Base-by-base conservation (phyloP, 1,140 invertebrate species). In the Eriocheir sinensis region DNA sequence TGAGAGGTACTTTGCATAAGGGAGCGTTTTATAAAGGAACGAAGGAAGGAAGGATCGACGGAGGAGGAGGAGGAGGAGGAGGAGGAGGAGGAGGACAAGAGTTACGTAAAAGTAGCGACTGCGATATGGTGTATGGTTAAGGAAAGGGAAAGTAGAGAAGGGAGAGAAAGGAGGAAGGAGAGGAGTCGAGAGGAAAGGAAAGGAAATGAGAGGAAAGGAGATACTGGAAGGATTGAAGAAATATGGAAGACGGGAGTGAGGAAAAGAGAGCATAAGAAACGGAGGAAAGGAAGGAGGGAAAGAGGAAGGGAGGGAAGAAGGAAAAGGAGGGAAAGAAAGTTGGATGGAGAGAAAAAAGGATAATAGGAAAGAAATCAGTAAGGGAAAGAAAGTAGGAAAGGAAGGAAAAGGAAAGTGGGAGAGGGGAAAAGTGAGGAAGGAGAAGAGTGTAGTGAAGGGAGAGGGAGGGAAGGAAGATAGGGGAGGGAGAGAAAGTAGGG, bases 1-100 rank as follows among this genome's bases (percentile, higher is more conserved):
- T 72, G 60, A 72, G 60, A 72, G 60, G 60, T 72, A 72, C 60
- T 72, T 72, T 72, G 60, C 60, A 72, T 72, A 72, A 72, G 17
- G 27, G 17, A 17, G 60, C 27, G 60, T 3, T n/a, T 21, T 72
- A n/a, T 72, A 72, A 21, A n/a, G 60, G 60, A 72, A n/a, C 21
- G n/a, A 0, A 0, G n/a, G 60, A n/a, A 72, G 27, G 6, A 72
- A 8, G 60, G n/a, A n/a, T 21, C 27, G 60, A n/a, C 27, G 60
- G 60, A 72, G 60, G 60, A 72, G 60, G 60, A 53, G 48, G 48
- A 53, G 48, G 48, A 53, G 48, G 48, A 83, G 36, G 81, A 83
- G 81, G 36, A 83, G 34, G 83, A 85, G 83, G 38, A 36, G 83
- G 83, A 40, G 38, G 53, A 60, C 9, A 21, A 27, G 53, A 60